A percentile compares a stretch with the other conserved stretches of the same genome.
phyloP scores from a whole-genome alignment of 2,888 invertebrate genomes.

The Gastrophysa polygoni region DNA sequence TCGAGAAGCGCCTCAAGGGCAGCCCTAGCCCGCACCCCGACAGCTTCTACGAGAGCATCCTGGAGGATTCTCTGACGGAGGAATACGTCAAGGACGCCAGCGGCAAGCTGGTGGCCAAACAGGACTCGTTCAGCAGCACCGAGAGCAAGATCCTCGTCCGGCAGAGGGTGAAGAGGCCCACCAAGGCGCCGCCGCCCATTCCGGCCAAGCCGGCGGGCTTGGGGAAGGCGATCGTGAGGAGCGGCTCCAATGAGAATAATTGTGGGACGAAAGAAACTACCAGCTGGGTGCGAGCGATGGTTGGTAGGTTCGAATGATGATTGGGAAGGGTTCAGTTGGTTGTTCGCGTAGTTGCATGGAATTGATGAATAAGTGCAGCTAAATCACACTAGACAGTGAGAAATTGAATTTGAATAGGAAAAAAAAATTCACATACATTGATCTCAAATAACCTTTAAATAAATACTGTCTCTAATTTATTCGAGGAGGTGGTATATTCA shows the following conservation, averaged over 20 bases:
- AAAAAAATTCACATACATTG: no score
- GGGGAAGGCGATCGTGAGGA: conserved; percentile 10
- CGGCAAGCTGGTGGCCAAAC: conserved; percentile 46
- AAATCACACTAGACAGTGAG: no score
- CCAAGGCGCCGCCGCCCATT: conserved; percentile 69
- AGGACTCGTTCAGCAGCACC: conserved; percentile 47
- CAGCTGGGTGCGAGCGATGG: conserved; percentile 78
- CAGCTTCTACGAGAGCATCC: conserved; percentile 54
- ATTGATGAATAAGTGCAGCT: no score
- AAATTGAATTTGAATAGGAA: no score
- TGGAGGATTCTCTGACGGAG: conserved; percentile 53
- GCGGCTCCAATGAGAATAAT: conserved; percentile 3
- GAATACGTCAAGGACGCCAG: conserved; percentile 49
- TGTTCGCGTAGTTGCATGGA: conserved; percentile 18
- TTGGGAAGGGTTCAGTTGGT: conserved; percentile 35
- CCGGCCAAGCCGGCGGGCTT: conserved; percentile 64
- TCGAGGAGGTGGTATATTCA: no score
- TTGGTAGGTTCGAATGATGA: conserved; percentile 71
- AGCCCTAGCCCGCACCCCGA: conserved; percentile 52
- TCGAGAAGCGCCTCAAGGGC: conserved; percentile 48
- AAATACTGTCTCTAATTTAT: no score
- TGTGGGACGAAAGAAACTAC: conserved; percentile 47
- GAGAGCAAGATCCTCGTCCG: conserved; percentile 24
- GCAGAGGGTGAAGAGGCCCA: conserved; percentile 49
- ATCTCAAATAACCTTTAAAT: no score